A percentile compares a stretch with the other conserved stretches of the same genome.
These are phyloP conservation scores for Drosophila rufa DNA, from an alignment of 1,140 invertebrate genomes.

Conservation along the genomic window DNA sequence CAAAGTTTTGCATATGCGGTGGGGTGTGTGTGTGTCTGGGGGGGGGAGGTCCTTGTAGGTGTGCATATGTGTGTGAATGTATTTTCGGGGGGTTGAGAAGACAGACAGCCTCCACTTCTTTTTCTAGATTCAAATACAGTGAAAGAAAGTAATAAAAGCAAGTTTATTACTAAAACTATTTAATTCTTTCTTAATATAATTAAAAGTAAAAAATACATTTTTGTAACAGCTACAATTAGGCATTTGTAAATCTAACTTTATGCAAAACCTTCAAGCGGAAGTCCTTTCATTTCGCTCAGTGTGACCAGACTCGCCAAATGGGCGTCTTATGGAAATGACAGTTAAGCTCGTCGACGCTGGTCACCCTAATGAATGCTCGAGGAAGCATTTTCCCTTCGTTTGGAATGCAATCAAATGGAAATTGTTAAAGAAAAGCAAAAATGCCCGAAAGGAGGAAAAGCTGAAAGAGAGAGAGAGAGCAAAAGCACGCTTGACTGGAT, in stretches of 20 bases:
- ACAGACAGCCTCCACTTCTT: background rate
- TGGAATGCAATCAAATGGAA: conserved; percentile 82
- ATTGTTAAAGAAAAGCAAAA: conserved; percentile 73
- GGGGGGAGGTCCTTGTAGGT: background rate
- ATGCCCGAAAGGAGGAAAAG: conserved; percentile 26
- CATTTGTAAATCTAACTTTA: background rate
- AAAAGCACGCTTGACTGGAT: conserved; percentile 55
- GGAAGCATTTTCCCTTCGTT: conserved; percentile 26
- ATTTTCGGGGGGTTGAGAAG: background rate
- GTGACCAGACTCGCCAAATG: conserved; percentile 11
- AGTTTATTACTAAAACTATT: no score
- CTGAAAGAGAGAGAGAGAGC: background rate
- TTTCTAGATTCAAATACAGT: background rate
- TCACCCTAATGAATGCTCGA: conserved; percentile 70
- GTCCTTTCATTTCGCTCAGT: background rate
- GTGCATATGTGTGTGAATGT: background rate
- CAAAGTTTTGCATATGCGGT: conserved; percentile 79
- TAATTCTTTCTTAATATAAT: no score
- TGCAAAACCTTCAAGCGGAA: background rate
- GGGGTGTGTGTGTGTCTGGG: conserved; percentile 13
- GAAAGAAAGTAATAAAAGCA: background rate
- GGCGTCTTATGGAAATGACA: conserved; percentile 75
- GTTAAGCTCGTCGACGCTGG: conserved; percentile 67
- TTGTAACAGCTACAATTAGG: no score
- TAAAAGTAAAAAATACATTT: no score